These are phyloP conservation scores for Heliothis peltigera DNA, from an alignment of 2,888 invertebrate species.

Conservation along the genomic window DNA sequence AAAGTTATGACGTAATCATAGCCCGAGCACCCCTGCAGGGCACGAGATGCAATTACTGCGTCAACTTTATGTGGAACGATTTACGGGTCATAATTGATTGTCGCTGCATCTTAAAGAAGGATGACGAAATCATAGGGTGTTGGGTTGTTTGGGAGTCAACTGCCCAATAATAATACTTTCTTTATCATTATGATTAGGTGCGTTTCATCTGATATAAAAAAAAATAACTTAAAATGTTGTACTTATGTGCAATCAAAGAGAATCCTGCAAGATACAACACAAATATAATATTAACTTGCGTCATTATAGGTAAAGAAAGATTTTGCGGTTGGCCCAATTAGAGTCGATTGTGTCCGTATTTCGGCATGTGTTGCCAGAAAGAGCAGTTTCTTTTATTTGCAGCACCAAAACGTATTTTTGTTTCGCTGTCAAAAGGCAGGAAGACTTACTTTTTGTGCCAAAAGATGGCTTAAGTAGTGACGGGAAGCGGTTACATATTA, in stretches of 20 bases:
- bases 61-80: constrained; percentile 43
- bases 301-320: neutral
- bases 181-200: constrained; percentile 19
- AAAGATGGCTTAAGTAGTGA: constrained; percentile 32
- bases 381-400: constrained; percentile 9
- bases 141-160: constrained; percentile 65
- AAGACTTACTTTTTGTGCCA: constrained; percentile 45
- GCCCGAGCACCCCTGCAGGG: constrained; percentile 72
- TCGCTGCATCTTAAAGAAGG: constrained; percentile 50
- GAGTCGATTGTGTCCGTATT: constrained; percentile 12
- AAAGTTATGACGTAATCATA: constrained; percentile 84
- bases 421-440: constrained; percentile 40
- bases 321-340: constrained; percentile 15
- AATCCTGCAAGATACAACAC: neutral
- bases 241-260: neutral
- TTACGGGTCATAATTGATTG: constrained; percentile 62
- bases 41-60: constrained; percentile 57
- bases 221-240: constrained; percentile 7
- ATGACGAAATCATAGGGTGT: constrained; percentile 73
- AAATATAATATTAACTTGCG: neutral
- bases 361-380: constrained; percentile 23
- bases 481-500: constrained; percentile 41
- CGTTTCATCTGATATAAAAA: constrained; percentile 20
- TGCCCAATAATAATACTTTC: constrained; percentile 45
- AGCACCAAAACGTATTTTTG: constrained; percentile 17